These are phyloP conservation scores for Lordiphosa collinella DNA, from an alignment of 1,140 invertebrate genomes.

Conservation along the genomic window DNA sequence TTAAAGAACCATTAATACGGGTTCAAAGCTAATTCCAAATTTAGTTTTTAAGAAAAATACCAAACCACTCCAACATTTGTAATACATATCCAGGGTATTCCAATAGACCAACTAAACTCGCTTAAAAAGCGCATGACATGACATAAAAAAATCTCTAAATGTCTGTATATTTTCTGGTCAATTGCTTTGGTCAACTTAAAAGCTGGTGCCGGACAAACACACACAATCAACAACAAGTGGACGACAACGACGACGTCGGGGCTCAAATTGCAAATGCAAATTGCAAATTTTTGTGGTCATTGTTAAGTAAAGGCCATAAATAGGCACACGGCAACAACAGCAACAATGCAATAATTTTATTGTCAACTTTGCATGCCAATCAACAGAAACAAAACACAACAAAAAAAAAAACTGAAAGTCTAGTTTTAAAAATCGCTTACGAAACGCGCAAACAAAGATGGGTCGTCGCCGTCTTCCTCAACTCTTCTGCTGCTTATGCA, in stretches of 20 bases:
- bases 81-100: conserved; percentile 1
- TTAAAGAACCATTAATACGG: no score
- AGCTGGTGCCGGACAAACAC: conserved; percentile 15
- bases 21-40: no score
- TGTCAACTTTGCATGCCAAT: conserved; percentile 62
- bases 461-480: conserved; percentile 13
- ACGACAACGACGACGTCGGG: conserved; percentile 16
- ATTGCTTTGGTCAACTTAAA: conserved; percentile 48
- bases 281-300: conserved; percentile 74
- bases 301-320: conserved; percentile 72
- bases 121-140: conserved; percentile 9
- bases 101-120: conserved; percentile 3
- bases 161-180: conserved; percentile 46
- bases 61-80: no score
- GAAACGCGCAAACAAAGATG: conserved; percentile 17
- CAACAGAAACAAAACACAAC: conserved; percentile 22
- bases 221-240: conserved; percentile 20
- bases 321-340: conserved; percentile 39
- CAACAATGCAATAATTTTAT: conserved; percentile 61
- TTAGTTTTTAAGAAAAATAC: no score
- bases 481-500: conserved; percentile 3
- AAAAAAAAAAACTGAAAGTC: conserved; percentile 40
- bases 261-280: conserved; percentile 72
- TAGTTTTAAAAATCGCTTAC: conserved; percentile 22
- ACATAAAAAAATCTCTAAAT: conserved; percentile 12